Base-by-base conservation (phyloP, 2,113 vertebrate species). In the Rhynchopsitta pachyrhyncha region DNA sequence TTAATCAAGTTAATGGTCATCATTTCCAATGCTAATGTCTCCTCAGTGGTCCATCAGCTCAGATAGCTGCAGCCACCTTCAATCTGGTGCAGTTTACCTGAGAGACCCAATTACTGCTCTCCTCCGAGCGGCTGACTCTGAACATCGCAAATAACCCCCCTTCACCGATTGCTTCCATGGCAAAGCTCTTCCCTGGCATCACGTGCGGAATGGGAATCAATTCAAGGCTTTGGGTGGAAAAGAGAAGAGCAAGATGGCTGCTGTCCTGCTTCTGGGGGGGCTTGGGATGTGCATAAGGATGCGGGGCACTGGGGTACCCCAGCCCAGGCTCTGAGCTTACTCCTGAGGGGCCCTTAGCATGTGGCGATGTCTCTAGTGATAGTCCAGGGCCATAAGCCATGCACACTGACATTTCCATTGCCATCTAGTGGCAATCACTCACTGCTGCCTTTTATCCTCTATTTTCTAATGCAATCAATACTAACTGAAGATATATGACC, bases 1-100 rank as follows among this genome's bases (percentile, higher is more conserved):
- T 96, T 95, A 92, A 95, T 95, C 93, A 96, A 94, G 95, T 81
- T 91, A 96, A 93, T 92, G 88, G 95, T 91, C 96, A 94, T 90
- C 95, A 90, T 95, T 95, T 92, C 50, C 49, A 90, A 86, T 18
- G 39, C 52, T 94, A 92, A 96, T 75, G 82, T 76, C 86, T 91
- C 96, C 83, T 97, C 70, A 2, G 97, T 41, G 97, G 74, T 94
- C 80, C 91, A 90, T 97, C 90, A 83, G 92, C 81, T 66, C 3
- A 5, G 22, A 16, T 31, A 79, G 95, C 92, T 82, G 93, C 92
- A 59, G 95, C 60, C 28, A 66, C 69, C 78, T 86, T 88, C 87
- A 39, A 46, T 66, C 75, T 76, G 0, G 67, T 3, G 6, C 83
- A 12, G 66, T 90, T 96, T 86, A 87, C 92, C 88, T 39, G 16